Base-by-base conservation (phyloP, 53 echinoderm and acorn worm genomes). In the Echinometra lucunter region DNA sequence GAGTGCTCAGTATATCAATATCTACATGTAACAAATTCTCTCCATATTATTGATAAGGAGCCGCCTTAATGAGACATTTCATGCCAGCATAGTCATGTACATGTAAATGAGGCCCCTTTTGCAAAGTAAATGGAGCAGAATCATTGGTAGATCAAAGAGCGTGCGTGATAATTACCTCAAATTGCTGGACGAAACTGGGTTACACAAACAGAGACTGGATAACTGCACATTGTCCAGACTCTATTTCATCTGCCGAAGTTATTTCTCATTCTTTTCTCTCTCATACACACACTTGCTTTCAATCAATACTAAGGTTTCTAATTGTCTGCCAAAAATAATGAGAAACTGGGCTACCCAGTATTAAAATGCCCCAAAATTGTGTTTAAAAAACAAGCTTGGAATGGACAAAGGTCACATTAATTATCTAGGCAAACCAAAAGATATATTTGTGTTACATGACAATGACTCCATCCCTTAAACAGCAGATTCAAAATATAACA, bases 111-210 rank as follows among this genome's bases (percentile, higher is more conserved):
- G n/a, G n/a, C n/a, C n/a, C 28, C 45, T n/a, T 85, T 85, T 49
- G 8, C 28, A n/a, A 53, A 49, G 37, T 47, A 85, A 85, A 13
- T 85, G 49, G 85, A 85, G 85, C 85, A 49, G 45, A 85, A 85
- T n/a, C 49, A n/a, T 7, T 15, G 28, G 27, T 40, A n/a, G n/a
- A 49, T 49, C 45, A 85, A 85, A 13, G 49, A 12, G 19, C 28
- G 45, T 85, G 47, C 85, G 85, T 85, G 85, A 85, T 85, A 49
- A 85, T 85, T 85, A 49, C 85, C 85, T 85, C 85, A 47, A 85
- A 85, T 1, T 45, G 45, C 30, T 49, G 11, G 49, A 45, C 45
- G 49, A 85, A 85, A 85, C 53, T 85, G 16, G 85, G 85, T 85
- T 85, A 85, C 27, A 85, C 85, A 49, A 53, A 85, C n/a, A 85